Conservation (phyloP, 1,140 invertebrate species). For the Hyles vespertilio region DNA sequence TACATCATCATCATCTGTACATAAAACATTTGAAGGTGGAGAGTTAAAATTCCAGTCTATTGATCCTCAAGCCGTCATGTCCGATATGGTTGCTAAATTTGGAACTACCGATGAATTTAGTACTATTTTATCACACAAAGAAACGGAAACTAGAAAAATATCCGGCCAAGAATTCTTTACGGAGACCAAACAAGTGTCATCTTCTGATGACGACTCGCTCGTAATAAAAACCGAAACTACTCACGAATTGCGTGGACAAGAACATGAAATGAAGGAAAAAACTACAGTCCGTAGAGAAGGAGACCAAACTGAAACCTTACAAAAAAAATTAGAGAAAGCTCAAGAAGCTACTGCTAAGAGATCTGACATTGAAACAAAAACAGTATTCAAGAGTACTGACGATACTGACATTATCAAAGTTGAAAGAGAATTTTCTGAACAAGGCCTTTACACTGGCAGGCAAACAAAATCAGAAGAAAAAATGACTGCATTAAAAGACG, state of each 20-base stretch:
- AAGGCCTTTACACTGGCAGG: conserved; percentile 68
- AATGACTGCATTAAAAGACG: conserved; percentile 73
- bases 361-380: conserved; percentile 69
- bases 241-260: conserved; percentile 66
- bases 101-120: conserved; percentile 49
- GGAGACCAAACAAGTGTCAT: conserved; percentile 69
- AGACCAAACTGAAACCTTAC: conserved; percentile 67
- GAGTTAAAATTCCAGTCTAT: conserved; percentile 63
- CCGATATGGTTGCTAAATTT: conserved; percentile 63
- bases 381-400: conserved; percentile 64
- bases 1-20: conserved; percentile 60
- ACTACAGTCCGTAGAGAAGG: conserved; percentile 60
- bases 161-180: conserved; percentile 70
- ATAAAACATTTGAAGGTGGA: conserved; percentile 56
- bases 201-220: conserved; percentile 70
- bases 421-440: conserved; percentile 67
- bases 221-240: conserved; percentile 71
- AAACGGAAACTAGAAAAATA: conserved; percentile 70
- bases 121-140: conserved; percentile 68
- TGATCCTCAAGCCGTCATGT: conserved; percentile 60
- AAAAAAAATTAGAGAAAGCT: conserved; percentile 68
- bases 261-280: conserved; percentile 71
- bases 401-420: conserved; percentile 62
- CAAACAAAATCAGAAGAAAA: conserved; percentile 74
- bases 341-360: conserved; percentile 68